Evolutionary conservation across 1,140 invertebrate genomes (phyloP), one percentile per base, ranked within the genome.

Genomic region (Leptinotarsa undecemlineata): DNA sequence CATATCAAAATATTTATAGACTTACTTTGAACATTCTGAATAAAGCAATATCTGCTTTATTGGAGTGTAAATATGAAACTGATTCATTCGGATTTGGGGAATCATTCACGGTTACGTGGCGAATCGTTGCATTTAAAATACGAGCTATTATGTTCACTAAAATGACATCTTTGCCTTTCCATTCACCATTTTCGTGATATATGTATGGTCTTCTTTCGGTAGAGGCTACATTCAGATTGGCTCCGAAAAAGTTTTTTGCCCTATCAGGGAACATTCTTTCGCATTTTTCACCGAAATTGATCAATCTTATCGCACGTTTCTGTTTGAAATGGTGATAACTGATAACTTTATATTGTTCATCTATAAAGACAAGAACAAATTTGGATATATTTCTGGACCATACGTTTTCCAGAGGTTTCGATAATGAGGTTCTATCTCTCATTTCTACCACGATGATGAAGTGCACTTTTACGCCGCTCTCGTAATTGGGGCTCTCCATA

Each of bases 361-460:
- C 20, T n/a, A 61, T 3, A 0, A 17, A 61, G 20, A 61, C 60
- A 6, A 61, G 20, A 20, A 61, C 11, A 4, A 61, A 61, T 11
- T 15, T 61, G 20, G 17, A 61, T n/a, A 61, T 61, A 20, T 61
- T 17, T 61, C 60, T 61, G 15, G 60, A 61, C 60, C 60, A 61
- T 8, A 61, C 20, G 60, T n/a, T n/a, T n/a, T 61, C 1, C 20
- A 61, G 60, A 19, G 14, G 5, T n/a, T 61, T 20, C 60, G 20
- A 61, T 17, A 61, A 11, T n/a, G 20, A 6, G 4, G 20, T 61
- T 61, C 17, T 14, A 13, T 61, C 5, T 61, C 17, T 61, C 5
- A 61, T 20, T 61, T 61, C 20, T 61, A 19, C 60, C 5, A 61
- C 60, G 17, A 61, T n/a, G 60, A 61, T 61, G 60, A 61, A 61